Conservation (phyloP, 2,888 invertebrate genomes). For the Phlogophora meticulosa region DNA sequence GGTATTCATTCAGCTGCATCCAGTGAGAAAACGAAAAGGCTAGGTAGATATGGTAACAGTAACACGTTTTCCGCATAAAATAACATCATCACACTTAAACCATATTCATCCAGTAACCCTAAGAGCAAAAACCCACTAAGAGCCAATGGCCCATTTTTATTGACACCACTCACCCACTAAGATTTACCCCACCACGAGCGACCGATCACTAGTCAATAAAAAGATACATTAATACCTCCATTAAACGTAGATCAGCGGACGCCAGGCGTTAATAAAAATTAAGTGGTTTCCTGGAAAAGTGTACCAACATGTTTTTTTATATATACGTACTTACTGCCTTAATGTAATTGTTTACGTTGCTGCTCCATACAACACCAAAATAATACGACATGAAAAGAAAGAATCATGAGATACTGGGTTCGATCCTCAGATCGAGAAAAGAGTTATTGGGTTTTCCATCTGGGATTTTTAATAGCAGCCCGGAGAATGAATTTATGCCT, state of each 20-base stretch:
- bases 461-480: no score
- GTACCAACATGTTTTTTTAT: constrained; percentile 43
- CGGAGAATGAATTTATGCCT: no score
- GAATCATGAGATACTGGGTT: no score
- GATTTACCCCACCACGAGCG: neutral
- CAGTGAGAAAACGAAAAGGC: no score
- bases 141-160: constrained; percentile 25
- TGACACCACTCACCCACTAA: constrained; percentile 12
- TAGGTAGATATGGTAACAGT: neutral
- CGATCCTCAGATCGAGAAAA: no score
- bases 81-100: neutral
- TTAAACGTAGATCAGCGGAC: constrained; percentile 66
- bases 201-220: constrained; percentile 65
- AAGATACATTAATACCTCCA: constrained; percentile 70
- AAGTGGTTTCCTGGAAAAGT: constrained; percentile 64
- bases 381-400: neutral
- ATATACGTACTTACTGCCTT: constrained; percentile 1
- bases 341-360: neutral
- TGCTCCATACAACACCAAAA: neutral
- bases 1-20: no score
- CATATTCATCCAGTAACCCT: neutral
- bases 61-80: neutral
- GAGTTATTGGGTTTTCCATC: no score
- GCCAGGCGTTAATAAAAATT: constrained; percentile 71
- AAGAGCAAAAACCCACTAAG: constrained; percentile 16